Evolutionary conservation across 2,888 invertebrate species (phyloP).

Genomic region (Ametastegia equiseti): DNA sequence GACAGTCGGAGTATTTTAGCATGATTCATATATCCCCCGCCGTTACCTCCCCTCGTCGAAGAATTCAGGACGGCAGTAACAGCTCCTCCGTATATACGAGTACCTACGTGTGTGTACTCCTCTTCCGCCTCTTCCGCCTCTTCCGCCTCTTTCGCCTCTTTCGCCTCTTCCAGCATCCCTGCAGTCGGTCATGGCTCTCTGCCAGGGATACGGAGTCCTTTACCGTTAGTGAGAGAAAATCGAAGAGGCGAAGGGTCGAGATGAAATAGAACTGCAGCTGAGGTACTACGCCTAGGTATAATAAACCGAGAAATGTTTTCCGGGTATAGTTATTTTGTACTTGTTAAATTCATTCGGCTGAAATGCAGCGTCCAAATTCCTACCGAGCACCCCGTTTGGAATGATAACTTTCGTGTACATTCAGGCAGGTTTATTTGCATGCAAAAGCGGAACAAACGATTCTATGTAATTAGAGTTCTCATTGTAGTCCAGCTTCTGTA

Average conservation of each 20-base stretch:
- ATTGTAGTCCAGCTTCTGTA: constrained; percentile 12
- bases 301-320: neutral
- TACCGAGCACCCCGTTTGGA: neutral
- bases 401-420: constrained; percentile 28
- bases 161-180: neutral
- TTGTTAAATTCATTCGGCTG: constrained; percentile 9
- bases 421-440: constrained; percentile 27
- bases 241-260: neutral
- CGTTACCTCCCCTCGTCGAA: neutral
- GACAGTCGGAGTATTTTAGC: constrained; percentile 41
- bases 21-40: constrained; percentile 46
- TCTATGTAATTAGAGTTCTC: constrained; percentile 33
- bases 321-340: neutral
- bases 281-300: too few relatives aligned
- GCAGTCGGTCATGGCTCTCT: constrained; percentile 4
- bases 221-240: neutral
- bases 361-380: neutral
- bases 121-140: too few relatives aligned
- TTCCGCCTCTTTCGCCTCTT: too few relatives aligned
- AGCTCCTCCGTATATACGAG: neutral
- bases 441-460: constrained; percentile 31
- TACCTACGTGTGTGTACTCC: neutral
- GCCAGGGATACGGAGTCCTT: constrained; percentile 12
- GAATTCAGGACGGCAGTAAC: constrained; percentile 26
- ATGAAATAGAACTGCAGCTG: neutral